Evolutionary conservation across 23 tunicate genomes (phyloP).

Genomic region (Trididemnum clinides): DNA sequence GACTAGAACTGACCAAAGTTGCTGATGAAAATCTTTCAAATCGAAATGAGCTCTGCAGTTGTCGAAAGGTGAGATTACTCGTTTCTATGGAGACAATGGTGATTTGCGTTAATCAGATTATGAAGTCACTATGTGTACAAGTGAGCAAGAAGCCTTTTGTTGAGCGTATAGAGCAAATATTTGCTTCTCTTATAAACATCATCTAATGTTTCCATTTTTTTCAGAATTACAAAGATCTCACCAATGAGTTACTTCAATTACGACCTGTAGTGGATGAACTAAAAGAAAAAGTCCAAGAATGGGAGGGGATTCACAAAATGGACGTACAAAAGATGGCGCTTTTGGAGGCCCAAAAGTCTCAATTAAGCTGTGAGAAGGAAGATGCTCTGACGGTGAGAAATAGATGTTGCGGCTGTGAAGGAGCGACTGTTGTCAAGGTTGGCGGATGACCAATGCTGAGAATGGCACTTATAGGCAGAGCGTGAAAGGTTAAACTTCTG

Average conservation of each 20-base stretch:
- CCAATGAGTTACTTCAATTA: constrained; percentile 19
- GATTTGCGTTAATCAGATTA: too few relatives aligned
- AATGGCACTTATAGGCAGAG: too few relatives aligned
- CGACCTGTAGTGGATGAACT: constrained; percentile 43
- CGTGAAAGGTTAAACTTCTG: too few relatives aligned
- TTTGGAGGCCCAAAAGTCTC: constrained; percentile 65
- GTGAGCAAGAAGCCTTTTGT: too few relatives aligned
- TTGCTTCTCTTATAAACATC: too few relatives aligned
- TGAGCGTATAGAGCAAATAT: too few relatives aligned
- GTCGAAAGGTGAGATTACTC: constrained; percentile 15
- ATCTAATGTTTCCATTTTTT: neutral
- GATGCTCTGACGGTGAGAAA: constrained; percentile 55
- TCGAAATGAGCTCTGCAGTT: neutral
- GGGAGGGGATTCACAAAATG: constrained; percentile 22
- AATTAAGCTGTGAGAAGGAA: constrained; percentile 46
- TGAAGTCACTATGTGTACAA: too few relatives aligned
- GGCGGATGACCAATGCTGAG: too few relatives aligned
- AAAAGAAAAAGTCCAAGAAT: constrained; percentile 31
- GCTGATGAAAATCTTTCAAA: constrained; percentile 55
- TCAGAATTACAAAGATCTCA: constrained; percentile 48
- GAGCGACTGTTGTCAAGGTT: too few relatives aligned
- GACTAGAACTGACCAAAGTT: constrained; percentile 55
- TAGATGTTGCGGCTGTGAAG: too few relatives aligned
- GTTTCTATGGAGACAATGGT: too few relatives aligned
- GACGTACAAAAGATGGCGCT: constrained; percentile 52